phyloP scores from a whole-genome alignment of 1,140 invertebrate species.

The Ceratoteleas bidentatus region DNA sequence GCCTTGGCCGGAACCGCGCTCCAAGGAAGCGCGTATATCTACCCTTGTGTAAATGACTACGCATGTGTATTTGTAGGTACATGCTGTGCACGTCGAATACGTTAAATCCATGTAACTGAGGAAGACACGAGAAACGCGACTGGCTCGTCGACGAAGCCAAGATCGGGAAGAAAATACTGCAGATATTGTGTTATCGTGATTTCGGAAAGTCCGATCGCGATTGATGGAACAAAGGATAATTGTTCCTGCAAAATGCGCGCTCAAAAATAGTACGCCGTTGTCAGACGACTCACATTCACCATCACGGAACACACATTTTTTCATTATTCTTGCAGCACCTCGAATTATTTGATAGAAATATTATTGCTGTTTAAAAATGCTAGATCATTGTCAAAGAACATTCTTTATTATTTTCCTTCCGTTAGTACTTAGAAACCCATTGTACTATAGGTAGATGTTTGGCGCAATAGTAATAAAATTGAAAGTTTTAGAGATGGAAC shows the following conservation, averaged over 20 bases:
- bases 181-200: slow-evolving; percentile 23
- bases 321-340: too few species aligned
- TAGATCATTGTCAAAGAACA: too few species aligned
- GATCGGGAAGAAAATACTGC: slow-evolving; percentile 3
- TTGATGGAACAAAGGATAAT: slow-evolving; percentile 21
- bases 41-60: slow-evolving; percentile 69
- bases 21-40: slow-evolving; percentile 76
- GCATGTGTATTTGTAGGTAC: slow-evolving; percentile 60
- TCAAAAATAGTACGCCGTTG: background rate
- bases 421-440: too few species aligned
- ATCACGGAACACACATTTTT: background rate
- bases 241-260: background rate
- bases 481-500: too few species aligned
- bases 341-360: too few species aligned
- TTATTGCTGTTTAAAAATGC: too few species aligned
- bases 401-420: too few species aligned
- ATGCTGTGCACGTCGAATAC: slow-evolving; percentile 55
- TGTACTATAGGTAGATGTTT: too few species aligned
- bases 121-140: slow-evolving; percentile 37
- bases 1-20: slow-evolving; percentile 76
- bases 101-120: slow-evolving; percentile 45
- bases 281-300: background rate
- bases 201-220: slow-evolving; percentile 13
- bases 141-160: slow-evolving; percentile 7
- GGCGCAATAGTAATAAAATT: too few species aligned